phyloP scores from a whole-genome alignment of 2,888 invertebrate species.

The Ptychoptera albimana region DNA sequence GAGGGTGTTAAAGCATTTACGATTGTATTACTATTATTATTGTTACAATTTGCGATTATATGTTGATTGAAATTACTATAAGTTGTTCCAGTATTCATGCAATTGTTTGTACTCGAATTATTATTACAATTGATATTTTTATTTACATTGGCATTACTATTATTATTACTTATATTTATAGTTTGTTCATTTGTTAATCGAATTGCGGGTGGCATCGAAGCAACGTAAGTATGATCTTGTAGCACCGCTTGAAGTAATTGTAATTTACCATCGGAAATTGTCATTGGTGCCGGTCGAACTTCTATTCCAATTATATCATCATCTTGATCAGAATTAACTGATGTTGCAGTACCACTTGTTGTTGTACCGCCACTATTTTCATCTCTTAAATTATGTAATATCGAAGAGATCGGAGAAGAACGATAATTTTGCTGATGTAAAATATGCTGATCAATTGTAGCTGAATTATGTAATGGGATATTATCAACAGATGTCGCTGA shows the following conservation, averaged over 20 bases:
- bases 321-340: constrained; percentile 15
- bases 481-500: constrained; percentile 13
- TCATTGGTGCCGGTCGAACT: constrained; percentile 25
- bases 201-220: constrained; percentile 16
- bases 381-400: too few relatives aligned
- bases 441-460: not conserved
- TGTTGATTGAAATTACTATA: constrained; percentile 5
- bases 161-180: constrained; percentile 11
- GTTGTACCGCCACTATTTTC: not conserved
- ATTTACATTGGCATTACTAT: constrained; percentile 1
- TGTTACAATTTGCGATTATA: constrained; percentile 3
- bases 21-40: not conserved
- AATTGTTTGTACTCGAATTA: not conserved
- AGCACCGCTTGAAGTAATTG: constrained; percentile 25
- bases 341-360: constrained; percentile 2
- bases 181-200: constrained; percentile 13
- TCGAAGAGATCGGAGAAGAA: too few relatives aligned
- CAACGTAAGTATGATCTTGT: constrained; percentile 29
- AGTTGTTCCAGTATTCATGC: not conserved
- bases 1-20: too few relatives aligned
- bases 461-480: constrained; percentile 13
- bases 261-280: constrained; percentile 22
- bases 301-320: constrained; percentile 30
- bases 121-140: too few relatives aligned
- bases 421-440: too few relatives aligned